phyloP scores from a whole-genome alignment of 1,140 invertebrate species.

The Pseudachorutes palmiensis region DNA sequence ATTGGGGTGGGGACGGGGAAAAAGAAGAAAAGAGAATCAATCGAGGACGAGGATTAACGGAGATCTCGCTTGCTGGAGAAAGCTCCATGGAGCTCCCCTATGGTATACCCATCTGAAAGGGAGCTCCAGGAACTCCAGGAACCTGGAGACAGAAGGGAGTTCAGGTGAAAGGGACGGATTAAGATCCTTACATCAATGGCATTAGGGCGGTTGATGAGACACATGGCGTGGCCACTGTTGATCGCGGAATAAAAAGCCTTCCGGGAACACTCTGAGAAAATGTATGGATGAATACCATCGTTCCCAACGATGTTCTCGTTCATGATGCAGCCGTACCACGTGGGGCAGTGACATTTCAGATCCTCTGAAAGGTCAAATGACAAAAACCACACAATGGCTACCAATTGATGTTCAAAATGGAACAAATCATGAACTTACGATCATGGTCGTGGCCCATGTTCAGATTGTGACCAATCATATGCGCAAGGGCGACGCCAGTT shows the following conservation, averaged over 20 bases:
- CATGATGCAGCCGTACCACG: slow-evolving; percentile 96
- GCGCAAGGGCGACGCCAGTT: slow-evolving; percentile 82
- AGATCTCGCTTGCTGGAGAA: not conserved
- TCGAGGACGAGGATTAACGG: not conserved
- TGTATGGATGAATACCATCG: slow-evolving; percentile 82
- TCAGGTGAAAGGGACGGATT: not conserved
- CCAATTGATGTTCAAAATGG: not conserved
- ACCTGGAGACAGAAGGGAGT: not conserved
- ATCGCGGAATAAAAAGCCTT: slow-evolving; percentile 24
- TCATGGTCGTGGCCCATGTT: slow-evolving; percentile 89
- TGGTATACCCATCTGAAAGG: too few relatives aligned
- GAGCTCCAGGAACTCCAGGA: not conserved
- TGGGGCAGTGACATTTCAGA: slow-evolving; percentile 75
- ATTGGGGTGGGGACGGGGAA: not conserved
- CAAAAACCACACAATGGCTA: slow-evolving; percentile 3
- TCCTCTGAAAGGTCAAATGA: slow-evolving; percentile 44
- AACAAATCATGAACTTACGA: slow-evolving; percentile 47
- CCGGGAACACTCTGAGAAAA: slow-evolving; percentile 35
- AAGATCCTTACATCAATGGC: slow-evolving; percentile 53
- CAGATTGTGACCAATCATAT: slow-evolving; percentile 95
- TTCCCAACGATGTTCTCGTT: slow-evolving; percentile 73
- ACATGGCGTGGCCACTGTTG: slow-evolving; percentile 61
- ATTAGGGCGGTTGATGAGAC: slow-evolving; percentile 83
- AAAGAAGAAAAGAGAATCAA: not conserved
- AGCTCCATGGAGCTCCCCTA: not conserved